Base-by-base conservation (phyloP, 1,140 invertebrate genomes). In the Trachymyrmex septentrionalis region DNA sequence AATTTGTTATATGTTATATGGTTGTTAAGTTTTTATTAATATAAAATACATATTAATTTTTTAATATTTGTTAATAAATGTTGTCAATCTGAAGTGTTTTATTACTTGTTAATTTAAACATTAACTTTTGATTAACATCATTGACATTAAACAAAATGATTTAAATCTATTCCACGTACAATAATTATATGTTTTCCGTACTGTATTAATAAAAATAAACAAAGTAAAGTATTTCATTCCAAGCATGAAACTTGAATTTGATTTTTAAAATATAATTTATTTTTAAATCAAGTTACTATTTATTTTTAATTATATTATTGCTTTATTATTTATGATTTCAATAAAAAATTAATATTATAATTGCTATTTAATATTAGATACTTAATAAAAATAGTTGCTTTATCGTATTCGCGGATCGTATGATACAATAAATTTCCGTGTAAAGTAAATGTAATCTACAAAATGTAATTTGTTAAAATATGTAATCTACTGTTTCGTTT, bases 401-500 rank as follows among this genome's bases (percentile, higher is more conserved):
- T 44, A 48, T 48, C 38, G 7, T 59, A 34, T 48, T 24, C 3
- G 21, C n/a, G 50, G 10, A n/a, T n/a, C n/a, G n/a, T n/a, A n/a
- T 66, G 1, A 27, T 64, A 50, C 3, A 16, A 19, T 38, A 30
- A 69, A 21, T 90, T 90, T 77, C 44, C 14, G 75, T 27, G 55
- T 61, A 57, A 82, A 24, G 67, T 53, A 27, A 16, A 16, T 10
- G 4, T 67, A n/a, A 44, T 44, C 9, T 44, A 44, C 38, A 10
- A 44, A 44, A 44, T 44, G 9, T 44, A 44, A 44, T 44, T 44
- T 12, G 12, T 44, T 66, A 66, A 76, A 86, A 57, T 59, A 77
- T 91, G 77, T 86, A 90, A 92, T 75, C 72, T 34, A 75, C 16
- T 81, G 71, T 88, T 92, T 89, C 76, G 80, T 90, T 93, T 92